Evolutionary conservation across 2,113 vertebrate species (phyloP).

Genomic region (Nanorana parkeri): DNA sequence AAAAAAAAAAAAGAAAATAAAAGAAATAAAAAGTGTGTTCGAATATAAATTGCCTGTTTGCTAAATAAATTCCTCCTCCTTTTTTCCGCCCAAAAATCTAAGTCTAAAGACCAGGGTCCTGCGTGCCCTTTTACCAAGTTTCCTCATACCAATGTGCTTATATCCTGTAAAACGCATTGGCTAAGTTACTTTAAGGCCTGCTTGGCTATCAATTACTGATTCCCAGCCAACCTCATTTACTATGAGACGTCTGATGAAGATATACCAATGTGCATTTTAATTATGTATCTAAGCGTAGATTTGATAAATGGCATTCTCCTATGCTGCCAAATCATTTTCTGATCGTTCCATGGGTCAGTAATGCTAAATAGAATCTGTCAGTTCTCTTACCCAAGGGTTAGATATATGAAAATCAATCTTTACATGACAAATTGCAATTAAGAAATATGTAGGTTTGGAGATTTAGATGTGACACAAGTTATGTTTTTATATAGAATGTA

Average conservation of each 20-base stretch:
- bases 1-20: too few species aligned
- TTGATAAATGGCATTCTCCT: slow-evolving; percentile 3
- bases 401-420: slow-evolving; percentile 36
- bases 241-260: not conserved
- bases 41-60: too few species aligned
- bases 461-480: not conserved
- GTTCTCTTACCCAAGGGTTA: slow-evolving; percentile 21
- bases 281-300: not conserved
- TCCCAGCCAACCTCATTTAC: not conserved
- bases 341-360: slow-evolving; percentile 30
- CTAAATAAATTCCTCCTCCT: too few species aligned
- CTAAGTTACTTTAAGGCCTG: not conserved
- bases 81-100: too few species aligned
- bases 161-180: not conserved
- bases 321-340: slow-evolving; percentile 39
- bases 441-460: slow-evolving; percentile 5
- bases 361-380: slow-evolving; percentile 42
- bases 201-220: not conserved
- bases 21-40: too few species aligned
- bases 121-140: not conserved
- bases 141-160: not conserved
- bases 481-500: not conserved
- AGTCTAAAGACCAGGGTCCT: not conserved
- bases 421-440: slow-evolving; percentile 31
- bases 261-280: slow-evolving; percentile 38